A percentile compares a stretch with the other conserved stretches of the same genome.
Evolutionary conservation across 2,888 invertebrate species (phyloP).

Genomic region (Caenorhabditis uteleia): DNA sequence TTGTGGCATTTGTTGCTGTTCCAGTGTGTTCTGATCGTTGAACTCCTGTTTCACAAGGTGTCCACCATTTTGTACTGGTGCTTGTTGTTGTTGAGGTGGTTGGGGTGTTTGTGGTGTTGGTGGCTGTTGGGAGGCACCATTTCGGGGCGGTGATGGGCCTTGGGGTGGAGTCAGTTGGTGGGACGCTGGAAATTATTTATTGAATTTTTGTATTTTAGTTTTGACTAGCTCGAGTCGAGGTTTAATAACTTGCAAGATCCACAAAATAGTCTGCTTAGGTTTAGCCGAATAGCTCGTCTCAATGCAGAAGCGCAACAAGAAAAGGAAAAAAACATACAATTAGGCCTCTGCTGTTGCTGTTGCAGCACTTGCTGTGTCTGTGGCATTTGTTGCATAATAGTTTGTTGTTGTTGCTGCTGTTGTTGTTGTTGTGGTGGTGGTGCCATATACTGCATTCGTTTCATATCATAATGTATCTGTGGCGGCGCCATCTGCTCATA

Average conservation of each 20-base stretch:
- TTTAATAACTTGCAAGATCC: background rate
- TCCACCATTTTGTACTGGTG: background rate
- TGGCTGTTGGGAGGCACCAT: slow-evolving; percentile 7
- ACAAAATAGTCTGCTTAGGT: background rate
- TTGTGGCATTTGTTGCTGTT: background rate
- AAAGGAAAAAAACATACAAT: slow-evolving; percentile 10
- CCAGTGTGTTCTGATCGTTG: background rate
- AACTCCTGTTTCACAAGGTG: too few species aligned
- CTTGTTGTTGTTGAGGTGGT: background rate
- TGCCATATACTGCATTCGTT: slow-evolving; percentile 49
- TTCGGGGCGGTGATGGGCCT: slow-evolving; percentile 16
- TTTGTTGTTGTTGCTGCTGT: slow-evolving; percentile 23
- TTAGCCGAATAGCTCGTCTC: background rate
- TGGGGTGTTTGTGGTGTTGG: slow-evolving; percentile 8
- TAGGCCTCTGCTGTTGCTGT: slow-evolving; percentile 18
- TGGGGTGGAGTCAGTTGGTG: slow-evolving; percentile 14
- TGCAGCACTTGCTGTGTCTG: slow-evolving; percentile 26
- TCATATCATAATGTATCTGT: slow-evolving; percentile 54
- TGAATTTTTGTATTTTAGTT: background rate
- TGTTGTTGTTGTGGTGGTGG: slow-evolving; percentile 31
- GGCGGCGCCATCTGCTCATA: slow-evolving; percentile 38
- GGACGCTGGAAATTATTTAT: slow-evolving; percentile 11
- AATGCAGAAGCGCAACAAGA: background rate
- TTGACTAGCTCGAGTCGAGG: background rate
- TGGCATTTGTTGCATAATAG: slow-evolving; percentile 29